Conservation (phyloP, 1,140 invertebrate species). For the Cherax destructor region DNA sequence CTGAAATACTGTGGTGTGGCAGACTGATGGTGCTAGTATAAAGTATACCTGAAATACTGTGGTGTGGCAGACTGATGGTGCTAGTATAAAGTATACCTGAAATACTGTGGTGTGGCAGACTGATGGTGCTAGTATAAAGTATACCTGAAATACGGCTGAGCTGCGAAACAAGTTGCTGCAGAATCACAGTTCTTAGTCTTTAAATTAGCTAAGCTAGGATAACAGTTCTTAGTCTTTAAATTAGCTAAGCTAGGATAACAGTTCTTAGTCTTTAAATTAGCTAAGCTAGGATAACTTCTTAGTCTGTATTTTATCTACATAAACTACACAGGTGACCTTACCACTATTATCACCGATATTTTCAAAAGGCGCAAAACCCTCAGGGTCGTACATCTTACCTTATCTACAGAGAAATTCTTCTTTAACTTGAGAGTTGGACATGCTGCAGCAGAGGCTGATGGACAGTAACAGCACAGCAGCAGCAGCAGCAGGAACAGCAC, state of each 20-base stretch:
- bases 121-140: too few species aligned
- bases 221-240: not conserved
- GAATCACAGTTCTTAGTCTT: too few species aligned
- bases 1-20: too few species aligned
- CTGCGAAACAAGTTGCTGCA: too few species aligned
- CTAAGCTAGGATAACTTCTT: not conserved
- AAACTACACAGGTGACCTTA: not conserved
- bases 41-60: too few species aligned
- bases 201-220: too few species aligned
- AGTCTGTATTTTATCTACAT: not conserved
- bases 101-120: too few species aligned
- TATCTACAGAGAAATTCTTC: conserved; percentile 18
- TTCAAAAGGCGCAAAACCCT: not conserved
- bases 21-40: too few species aligned
- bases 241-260: not conserved
- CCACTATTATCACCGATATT: not conserved
- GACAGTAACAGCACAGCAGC: not conserved
- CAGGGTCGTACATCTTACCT: not conserved
- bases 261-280: not conserved
- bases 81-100: too few species aligned
- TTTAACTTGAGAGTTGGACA: conserved; percentile 12
- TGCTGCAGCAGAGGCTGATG: not conserved
- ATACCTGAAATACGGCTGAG: too few species aligned
- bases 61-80: too few species aligned
- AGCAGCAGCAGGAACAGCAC: not conserved